A percentile compares a stretch with the other conserved stretches of the same genome.
Conservation (phyloP, 2,888 invertebrate genomes). For the Dorcus hopei region DNA sequence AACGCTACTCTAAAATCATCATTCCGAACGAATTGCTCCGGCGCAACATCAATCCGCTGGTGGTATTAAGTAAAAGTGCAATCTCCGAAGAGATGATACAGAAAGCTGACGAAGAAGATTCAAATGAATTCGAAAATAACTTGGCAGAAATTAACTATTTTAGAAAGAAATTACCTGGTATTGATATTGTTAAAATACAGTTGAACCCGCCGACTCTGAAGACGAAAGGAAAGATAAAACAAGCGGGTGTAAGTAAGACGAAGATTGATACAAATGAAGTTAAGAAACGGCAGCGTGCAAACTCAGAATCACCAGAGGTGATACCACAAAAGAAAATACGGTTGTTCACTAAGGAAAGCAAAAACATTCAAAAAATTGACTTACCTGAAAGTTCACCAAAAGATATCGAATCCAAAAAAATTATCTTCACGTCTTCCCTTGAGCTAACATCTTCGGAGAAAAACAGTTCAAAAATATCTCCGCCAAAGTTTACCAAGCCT, state of each 20-base stretch:
- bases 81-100: no score
- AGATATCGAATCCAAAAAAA: not conserved
- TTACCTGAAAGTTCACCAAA: not conserved
- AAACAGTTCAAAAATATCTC: no score
- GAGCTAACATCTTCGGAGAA: not conserved
- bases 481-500: no score
- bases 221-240: no score
- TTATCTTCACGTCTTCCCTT: not conserved
- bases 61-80: not conserved
- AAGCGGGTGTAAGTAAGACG: no score
- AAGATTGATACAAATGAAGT: no score
- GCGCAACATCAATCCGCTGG: not conserved
- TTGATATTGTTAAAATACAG: no score
- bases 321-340: not conserved
- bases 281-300: not conserved
- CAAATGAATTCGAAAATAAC: no score
- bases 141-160: no score
- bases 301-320: not conserved
- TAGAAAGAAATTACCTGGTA: no score
- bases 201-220: no score
- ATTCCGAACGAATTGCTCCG: not conserved
- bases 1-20: not conserved
- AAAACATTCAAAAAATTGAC: not conserved
- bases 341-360: not conserved
- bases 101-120: no score